phyloP scores from a whole-genome alignment of 2,113 vertebrate genomes.

The Paramormyrops kingsleyae region DNA sequence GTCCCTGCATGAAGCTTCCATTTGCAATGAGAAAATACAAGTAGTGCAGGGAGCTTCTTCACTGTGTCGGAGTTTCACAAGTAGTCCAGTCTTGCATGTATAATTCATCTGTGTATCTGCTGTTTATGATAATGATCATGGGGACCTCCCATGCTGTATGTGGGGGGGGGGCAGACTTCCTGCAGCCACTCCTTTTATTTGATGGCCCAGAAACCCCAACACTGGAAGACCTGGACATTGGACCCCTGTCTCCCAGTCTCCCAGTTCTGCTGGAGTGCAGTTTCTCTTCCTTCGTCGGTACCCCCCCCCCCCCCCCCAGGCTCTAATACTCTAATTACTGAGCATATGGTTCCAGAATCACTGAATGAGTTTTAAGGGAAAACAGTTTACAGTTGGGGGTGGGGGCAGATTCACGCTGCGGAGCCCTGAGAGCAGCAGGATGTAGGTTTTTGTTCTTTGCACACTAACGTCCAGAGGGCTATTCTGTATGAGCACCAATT shows the following conservation, averaged over 20 bases:
- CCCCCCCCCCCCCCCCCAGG: background rate
- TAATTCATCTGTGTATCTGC: background rate
- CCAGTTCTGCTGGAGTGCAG: too few relatives aligned
- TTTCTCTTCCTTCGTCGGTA: too few relatives aligned
- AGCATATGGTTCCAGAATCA: background rate
- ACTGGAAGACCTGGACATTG: background rate
- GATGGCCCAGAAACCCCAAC: background rate
- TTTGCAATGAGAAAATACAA: background rate
- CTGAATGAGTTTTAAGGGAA: background rate
- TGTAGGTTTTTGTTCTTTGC: background rate
- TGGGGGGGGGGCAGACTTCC: background rate
- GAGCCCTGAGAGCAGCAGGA: background rate
- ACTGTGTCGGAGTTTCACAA: background rate
- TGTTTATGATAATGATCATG: background rate
- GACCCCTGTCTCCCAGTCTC: too few relatives aligned
- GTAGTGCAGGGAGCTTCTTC: background rate
- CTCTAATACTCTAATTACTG: background rate
- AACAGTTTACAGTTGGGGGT: background rate
- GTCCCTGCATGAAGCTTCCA: background rate
- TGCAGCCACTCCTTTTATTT: background rate
- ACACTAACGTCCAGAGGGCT: background rate
- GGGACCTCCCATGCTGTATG: background rate
- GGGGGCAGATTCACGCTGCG: background rate
- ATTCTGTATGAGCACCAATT: background rate
- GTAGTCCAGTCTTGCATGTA: too few relatives aligned